These are phyloP conservation scores for Bombyx mandarina DNA, from an alignment of 1,140 invertebrate genomes.

Conservation along the genomic window DNA sequence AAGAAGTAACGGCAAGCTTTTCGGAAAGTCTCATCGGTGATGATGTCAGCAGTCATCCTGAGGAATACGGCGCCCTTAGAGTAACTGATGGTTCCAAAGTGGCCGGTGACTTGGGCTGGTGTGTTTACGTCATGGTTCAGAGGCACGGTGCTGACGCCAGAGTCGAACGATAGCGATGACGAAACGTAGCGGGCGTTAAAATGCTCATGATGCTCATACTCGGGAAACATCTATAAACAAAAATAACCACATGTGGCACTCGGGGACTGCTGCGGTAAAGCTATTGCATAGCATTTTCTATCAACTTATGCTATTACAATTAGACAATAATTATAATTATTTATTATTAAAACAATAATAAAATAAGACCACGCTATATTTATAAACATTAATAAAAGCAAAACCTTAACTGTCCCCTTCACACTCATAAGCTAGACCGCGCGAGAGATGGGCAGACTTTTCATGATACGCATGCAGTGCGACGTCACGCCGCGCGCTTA, in stretches of 20 bases:
- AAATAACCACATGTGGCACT: not conserved
- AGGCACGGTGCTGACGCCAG: constrained; percentile 75
- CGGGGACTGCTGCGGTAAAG: no score
- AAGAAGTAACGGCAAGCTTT: constrained; percentile 73
- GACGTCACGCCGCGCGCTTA: no score
- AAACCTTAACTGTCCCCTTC: no score
- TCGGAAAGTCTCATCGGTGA: constrained; percentile 76
- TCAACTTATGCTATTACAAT: no score
- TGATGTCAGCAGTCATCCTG: constrained; percentile 81
- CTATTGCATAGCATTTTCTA: no score
- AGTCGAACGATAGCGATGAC: constrained; percentile 76
- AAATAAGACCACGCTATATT: no score
- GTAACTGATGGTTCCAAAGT: constrained; percentile 83
- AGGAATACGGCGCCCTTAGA: constrained; percentile 78
- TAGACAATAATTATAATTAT: no score
- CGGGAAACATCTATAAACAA: constrained; percentile 57
- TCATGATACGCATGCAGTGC: no score
- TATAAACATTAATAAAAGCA: no score
- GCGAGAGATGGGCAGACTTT: no score
- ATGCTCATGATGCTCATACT: constrained; percentile 69
- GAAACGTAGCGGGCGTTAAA: constrained; percentile 78
- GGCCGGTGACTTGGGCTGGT: constrained; percentile 73
- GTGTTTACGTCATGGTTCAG: constrained; percentile 72
- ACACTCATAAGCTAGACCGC: no score
- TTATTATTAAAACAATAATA: no score